Conservation (phyloP, 2,888 invertebrate species). For the Callimorpha dominula region DNA sequence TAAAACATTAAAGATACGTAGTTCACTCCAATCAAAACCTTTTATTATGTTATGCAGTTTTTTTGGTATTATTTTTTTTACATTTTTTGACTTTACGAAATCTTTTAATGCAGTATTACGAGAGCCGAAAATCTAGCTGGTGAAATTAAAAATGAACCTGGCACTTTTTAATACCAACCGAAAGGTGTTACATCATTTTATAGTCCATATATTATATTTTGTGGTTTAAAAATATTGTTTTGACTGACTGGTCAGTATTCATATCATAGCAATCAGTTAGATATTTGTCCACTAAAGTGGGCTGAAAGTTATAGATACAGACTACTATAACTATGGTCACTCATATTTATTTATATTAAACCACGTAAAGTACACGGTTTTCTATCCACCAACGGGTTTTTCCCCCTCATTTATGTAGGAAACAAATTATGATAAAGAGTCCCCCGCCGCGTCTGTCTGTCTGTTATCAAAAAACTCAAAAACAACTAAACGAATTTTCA, state of each 20-base stretch:
- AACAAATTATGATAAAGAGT: too few species aligned
- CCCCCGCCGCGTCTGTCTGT: too few species aligned
- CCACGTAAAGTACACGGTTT: not conserved
- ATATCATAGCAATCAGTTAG: not conserved
- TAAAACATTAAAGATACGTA: not conserved
- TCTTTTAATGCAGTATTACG: not conserved
- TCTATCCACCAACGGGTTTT: too few species aligned
- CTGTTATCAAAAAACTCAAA: too few species aligned
- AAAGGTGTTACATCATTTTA: not conserved
- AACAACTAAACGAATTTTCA: too few species aligned
- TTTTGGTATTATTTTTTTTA: not conserved
- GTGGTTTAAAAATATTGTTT: not conserved
- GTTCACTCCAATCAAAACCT: not conserved
- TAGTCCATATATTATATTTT: not conserved
- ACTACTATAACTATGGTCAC: not conserved
- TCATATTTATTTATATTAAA: not conserved
- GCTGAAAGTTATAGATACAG: not conserved
- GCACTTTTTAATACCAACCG: not conserved
- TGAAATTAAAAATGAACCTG: not conserved
- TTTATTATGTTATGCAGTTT: not conserved
- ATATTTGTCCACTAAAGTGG: not conserved
- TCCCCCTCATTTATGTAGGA: too few species aligned
- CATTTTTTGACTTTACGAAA: not conserved
- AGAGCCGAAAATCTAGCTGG: not conserved
- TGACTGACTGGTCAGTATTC: not conserved